phyloP scores from a whole-genome alignment of 1,140 invertebrate species.

The Lysiphlebus fabarum region DNA sequence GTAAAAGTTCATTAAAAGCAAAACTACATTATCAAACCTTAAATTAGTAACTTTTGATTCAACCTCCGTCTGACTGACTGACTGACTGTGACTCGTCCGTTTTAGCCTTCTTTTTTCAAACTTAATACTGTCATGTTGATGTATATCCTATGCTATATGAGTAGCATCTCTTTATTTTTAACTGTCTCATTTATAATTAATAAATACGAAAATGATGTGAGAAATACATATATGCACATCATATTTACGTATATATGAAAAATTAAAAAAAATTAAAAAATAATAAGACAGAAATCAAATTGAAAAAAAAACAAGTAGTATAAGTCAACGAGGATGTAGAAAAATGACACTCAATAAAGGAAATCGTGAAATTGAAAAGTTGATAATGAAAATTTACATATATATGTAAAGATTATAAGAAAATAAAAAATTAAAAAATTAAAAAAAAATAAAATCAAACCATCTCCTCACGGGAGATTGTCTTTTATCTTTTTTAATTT shows the following conservation, averaged over 20 bases:
- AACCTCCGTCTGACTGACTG: conserved; percentile 27
- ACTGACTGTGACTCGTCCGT: conserved; percentile 29
- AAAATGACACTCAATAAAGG: conserved; percentile 39
- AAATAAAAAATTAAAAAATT: conserved; percentile 6
- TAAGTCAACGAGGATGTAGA: conserved; percentile 14
- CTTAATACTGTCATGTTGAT: too few relatives aligned
- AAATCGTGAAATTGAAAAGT: conserved; percentile 46
- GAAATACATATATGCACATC: too few relatives aligned
- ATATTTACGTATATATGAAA: too few relatives aligned
- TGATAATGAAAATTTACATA: conserved; percentile 20
- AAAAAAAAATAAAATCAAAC: conserved; percentile 23
- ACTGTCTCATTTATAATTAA: neutral
- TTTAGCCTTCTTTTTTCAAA: conserved; percentile 25
- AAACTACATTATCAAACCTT: conserved; percentile 55
- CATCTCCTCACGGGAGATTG: conserved; percentile 57
- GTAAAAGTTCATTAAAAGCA: conserved; percentile 56
- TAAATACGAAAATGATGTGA: too few relatives aligned
- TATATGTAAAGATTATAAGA: conserved; percentile 18
- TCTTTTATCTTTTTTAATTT: conserved; percentile 37
- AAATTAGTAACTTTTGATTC: conserved; percentile 49
- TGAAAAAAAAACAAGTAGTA: conserved; percentile 8
- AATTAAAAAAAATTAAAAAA: neutral
- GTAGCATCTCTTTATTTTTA: conserved; percentile 25
- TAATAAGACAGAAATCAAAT: neutral
- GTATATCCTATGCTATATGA: too few relatives aligned